A percentile compares a stretch with the other conserved stretches of the same genome.
These are phyloP conservation scores for Puma concolor DNA, from an alignment of 2,113 vertebrate genomes.

Conservation along the genomic window DNA sequence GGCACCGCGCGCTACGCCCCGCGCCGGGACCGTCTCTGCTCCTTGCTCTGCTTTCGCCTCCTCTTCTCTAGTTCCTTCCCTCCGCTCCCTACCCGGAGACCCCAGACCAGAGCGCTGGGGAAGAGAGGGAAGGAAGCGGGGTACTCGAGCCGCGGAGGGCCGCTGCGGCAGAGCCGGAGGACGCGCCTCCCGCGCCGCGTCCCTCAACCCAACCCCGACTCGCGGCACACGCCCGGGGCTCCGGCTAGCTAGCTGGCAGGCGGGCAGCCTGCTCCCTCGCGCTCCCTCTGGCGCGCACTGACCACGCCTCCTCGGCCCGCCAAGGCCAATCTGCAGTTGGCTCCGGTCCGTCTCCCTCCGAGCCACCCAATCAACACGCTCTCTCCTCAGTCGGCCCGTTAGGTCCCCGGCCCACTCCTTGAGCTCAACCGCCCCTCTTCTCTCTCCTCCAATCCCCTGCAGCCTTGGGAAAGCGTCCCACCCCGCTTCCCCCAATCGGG, in stretches of 20 bases:
- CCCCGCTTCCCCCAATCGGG: constrained; percentile 49
- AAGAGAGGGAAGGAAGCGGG: not conserved
- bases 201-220: not conserved
- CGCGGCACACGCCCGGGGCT: not conserved
- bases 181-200: not conserved
- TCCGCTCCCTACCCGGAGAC: constrained; percentile 61
- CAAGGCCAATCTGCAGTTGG: constrained; percentile 32
- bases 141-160: not conserved
- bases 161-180: not conserved
- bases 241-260: constrained; percentile 12
- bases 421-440: constrained; percentile 22
- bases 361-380: constrained; percentile 50
- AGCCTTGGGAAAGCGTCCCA: constrained; percentile 35
- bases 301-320: constrained; percentile 36
- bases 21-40: constrained; percentile 58
- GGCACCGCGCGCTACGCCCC: constrained; percentile 58
- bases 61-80: constrained; percentile 48
- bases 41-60: constrained; percentile 36
- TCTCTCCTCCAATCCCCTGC: constrained; percentile 57
- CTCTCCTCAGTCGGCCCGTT: constrained; percentile 45
- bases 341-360: not conserved
- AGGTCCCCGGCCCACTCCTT: not conserved
- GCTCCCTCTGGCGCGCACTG: constrained; percentile 40
- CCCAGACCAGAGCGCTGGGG: constrained; percentile 16
- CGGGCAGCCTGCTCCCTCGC: constrained; percentile 1